A percentile compares a stretch with the other conserved stretches of the same genome.
phyloP scores from a whole-genome alignment of 2,113 vertebrate species.

The Seriola aureovittata region DNA sequence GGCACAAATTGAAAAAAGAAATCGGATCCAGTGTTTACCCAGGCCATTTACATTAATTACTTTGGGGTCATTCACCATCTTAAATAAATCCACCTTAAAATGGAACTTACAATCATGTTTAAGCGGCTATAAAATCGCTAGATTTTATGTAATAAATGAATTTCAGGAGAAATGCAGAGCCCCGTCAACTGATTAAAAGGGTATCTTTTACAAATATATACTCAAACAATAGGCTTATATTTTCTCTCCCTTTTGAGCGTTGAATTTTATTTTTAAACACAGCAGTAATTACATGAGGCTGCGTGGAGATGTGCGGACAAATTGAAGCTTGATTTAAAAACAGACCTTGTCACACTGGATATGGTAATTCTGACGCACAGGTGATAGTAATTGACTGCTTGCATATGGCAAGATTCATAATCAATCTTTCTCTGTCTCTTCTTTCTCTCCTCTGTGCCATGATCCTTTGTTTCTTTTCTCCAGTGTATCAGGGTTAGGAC shows the following conservation, averaged over 20 bases:
- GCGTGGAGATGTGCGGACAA: conserved; percentile 55
- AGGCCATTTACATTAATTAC: conserved; percentile 52
- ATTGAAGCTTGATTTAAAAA: conserved; percentile 63
- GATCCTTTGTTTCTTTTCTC: conserved; percentile 78
- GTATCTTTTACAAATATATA: conserved; percentile 52
- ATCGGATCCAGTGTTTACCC: conserved; percentile 42
- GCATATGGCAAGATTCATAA: conserved; percentile 75
- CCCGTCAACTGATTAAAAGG: conserved; percentile 43
- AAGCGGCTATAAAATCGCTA: conserved; percentile 46
- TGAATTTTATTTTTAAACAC: conserved; percentile 42
- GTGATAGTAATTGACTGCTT: conserved; percentile 74
- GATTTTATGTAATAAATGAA: conserved; percentile 52
- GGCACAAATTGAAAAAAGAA: conserved; percentile 44
- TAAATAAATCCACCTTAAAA: conserved; percentile 63
- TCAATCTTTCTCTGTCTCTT: conserved; percentile 75
- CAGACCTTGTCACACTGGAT: conserved; percentile 70
- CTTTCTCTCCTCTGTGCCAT: conserved; percentile 68
- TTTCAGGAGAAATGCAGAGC: conserved; percentile 57
- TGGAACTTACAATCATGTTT: conserved; percentile 60
- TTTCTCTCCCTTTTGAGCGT: conserved; percentile 53
- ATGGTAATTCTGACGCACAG: conserved; percentile 69
- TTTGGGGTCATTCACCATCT: conserved; percentile 66
- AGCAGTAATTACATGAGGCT: conserved; percentile 62
- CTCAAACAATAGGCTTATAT: conserved; percentile 42
- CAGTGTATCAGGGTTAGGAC: conserved; percentile 84